phyloP scores from a whole-genome alignment of 2,113 vertebrate genomes.

The Camelus bactrianus region DNA sequence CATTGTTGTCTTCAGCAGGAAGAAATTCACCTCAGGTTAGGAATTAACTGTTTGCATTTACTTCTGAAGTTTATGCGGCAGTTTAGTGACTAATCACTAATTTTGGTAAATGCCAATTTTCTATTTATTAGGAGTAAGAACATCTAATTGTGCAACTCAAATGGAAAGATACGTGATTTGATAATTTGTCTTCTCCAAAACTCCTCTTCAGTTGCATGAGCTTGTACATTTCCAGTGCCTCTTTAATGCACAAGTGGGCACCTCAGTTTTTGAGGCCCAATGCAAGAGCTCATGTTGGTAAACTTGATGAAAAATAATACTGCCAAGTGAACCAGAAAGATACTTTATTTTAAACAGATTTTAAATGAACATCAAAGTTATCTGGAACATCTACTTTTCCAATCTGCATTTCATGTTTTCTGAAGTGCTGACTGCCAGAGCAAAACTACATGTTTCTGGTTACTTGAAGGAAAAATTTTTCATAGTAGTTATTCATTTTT shows the following conservation, averaged over 20 bases:
- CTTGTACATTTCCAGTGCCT: background rate
- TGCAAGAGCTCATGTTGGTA: background rate
- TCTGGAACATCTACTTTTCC: background rate
- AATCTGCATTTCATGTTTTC: conserved; percentile 29
- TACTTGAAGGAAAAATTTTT: background rate
- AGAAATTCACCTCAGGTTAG: background rate
- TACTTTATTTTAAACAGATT: conserved; percentile 40
- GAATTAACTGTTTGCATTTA: background rate
- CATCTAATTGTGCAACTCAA: conserved; percentile 13
- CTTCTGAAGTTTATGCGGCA: conserved; percentile 22
- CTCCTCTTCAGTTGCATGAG: background rate
- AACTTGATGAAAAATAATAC: conserved; percentile 22
- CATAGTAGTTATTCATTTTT: conserved; percentile 31
- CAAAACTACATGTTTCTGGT: conserved; percentile 39
- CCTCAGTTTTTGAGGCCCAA: background rate
- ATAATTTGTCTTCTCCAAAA: background rate
- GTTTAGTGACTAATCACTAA: background rate
- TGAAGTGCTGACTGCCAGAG: background rate
- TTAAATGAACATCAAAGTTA: conserved; percentile 14
- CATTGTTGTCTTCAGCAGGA: background rate
- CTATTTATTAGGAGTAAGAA: background rate
- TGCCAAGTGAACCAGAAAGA: conserved; percentile 8
- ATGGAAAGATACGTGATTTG: background rate
- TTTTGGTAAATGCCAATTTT: conserved; percentile 21
- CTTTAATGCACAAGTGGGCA: background rate